Evolutionary conservation across 2,888 invertebrate species (phyloP).

Genomic region (Pseudococcus jackbeardsleyi): DNA sequence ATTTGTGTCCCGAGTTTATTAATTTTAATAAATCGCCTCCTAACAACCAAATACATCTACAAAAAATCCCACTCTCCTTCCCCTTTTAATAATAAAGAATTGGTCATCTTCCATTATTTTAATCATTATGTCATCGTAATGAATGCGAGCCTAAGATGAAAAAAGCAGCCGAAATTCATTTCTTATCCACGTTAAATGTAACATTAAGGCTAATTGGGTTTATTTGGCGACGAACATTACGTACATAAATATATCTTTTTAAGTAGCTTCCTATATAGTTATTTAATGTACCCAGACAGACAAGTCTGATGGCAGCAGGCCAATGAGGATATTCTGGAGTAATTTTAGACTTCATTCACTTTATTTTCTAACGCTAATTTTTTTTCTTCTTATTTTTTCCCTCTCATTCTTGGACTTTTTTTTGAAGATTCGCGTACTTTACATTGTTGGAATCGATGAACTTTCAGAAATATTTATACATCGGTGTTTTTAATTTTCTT

Average conservation of each 20-base stretch:
- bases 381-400: slow-evolving; percentile 38
- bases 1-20: background rate
- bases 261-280: slow-evolving; percentile 61
- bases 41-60: background rate
- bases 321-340: slow-evolving; percentile 57
- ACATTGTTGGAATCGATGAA: background rate
- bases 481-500: no score
- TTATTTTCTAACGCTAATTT: slow-evolving; percentile 47
- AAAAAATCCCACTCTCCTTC: background rate
- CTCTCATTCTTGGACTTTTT: background rate
- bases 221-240: slow-evolving; percentile 45
- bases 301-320: slow-evolving; percentile 52
- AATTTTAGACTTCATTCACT: slow-evolving; percentile 54
- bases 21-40: slow-evolving; percentile 24
- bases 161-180: slow-evolving; percentile 48
- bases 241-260: slow-evolving; percentile 62
- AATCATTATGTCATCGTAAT: slow-evolving; percentile 49
- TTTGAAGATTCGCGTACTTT: slow-evolving; percentile 24
- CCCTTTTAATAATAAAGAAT: slow-evolving; percentile 16
- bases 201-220: slow-evolving; percentile 57
- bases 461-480: background rate
- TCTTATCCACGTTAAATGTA: slow-evolving; percentile 56
- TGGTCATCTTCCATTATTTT: slow-evolving; percentile 54
- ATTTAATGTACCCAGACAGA: slow-evolving; percentile 56
- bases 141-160: slow-evolving; percentile 18